These are phyloP conservation scores for Muschampia plurimacula DNA, from an alignment of 2,888 invertebrate species.

Conservation along the genomic window DNA sequence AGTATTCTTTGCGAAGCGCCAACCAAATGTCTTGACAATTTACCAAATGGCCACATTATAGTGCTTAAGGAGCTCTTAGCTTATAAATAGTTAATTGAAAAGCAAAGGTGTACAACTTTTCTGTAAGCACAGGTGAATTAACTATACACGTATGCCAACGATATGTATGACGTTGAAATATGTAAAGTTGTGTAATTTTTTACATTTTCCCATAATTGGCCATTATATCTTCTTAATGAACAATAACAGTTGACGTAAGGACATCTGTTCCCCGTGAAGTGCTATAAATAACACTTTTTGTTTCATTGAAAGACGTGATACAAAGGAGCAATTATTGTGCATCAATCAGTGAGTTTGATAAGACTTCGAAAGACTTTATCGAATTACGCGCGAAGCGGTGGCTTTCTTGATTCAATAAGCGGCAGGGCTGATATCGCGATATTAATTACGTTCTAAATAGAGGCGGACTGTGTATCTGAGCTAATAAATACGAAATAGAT, in stretches of 20 bases:
- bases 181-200: slow-evolving; percentile 32
- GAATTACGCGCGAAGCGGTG: slow-evolving; percentile 27
- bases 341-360: slow-evolving; percentile 26
- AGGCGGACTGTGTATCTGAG: slow-evolving; percentile 40
- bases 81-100: slow-evolving; percentile 38
- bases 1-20: slow-evolving; percentile 32
- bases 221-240: slow-evolving; percentile 38
- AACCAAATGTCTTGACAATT: slow-evolving; percentile 27
- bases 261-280: slow-evolving; percentile 30
- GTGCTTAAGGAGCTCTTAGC: slow-evolving; percentile 23
- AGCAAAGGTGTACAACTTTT: slow-evolving; percentile 33
- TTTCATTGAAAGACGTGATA: slow-evolving; percentile 8
- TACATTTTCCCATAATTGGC: slow-evolving; percentile 37
- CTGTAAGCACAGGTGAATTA: slow-evolving; percentile 30
- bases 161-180: slow-evolving; percentile 27
- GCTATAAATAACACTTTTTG: slow-evolving; percentile 33
- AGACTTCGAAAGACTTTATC: slow-evolving; percentile 11
- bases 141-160: slow-evolving; percentile 28
- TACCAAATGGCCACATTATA: slow-evolving; percentile 34
- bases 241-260: slow-evolving; percentile 29
- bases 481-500: slow-evolving; percentile 45
- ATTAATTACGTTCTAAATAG: slow-evolving; percentile 41
- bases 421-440: slow-evolving; percentile 32
- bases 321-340: slow-evolving; percentile 17
- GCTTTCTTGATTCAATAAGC: slow-evolving; percentile 28